Conservation (phyloP, 2,888 invertebrate species). For the Ormyrus pomaceus region DNA sequence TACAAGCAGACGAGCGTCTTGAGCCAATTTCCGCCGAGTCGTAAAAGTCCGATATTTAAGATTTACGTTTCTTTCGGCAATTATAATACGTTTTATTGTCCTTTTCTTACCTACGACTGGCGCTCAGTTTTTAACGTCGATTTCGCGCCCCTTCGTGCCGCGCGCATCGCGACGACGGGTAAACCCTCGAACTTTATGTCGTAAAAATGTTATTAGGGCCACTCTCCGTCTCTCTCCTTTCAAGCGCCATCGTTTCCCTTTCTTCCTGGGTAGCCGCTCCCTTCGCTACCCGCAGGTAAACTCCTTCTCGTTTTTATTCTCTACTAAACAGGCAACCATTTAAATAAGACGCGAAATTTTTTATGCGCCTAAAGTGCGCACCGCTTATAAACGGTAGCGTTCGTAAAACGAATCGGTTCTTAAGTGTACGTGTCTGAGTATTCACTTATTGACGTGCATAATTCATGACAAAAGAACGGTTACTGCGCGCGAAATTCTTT, state of each 20-base stretch:
- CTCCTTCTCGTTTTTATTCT: conserved; percentile 46
- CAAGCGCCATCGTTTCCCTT: conserved; percentile 2
- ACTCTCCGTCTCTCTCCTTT: background rate
- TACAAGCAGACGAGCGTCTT: conserved; percentile 63
- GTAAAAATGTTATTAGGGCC: conserved; percentile 74
- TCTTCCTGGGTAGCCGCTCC: background rate
- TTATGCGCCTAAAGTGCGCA: conserved; percentile 65
- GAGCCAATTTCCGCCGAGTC: conserved; percentile 71
- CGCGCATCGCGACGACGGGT: conserved; percentile 58
- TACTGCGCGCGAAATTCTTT: too few species aligned
- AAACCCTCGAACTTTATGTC: conserved; percentile 73
- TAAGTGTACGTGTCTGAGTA: background rate
- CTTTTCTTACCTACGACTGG: conserved; percentile 56
- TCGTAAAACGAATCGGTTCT: conserved; percentile 62
- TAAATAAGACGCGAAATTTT: conserved; percentile 73
- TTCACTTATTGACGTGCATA: conserved; percentile 5
- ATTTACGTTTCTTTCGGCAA: conserved; percentile 73
- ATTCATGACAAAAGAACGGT: background rate
- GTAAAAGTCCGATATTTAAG: conserved; percentile 73
- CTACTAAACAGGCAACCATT: conserved; percentile 64
- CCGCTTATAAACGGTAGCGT: conserved; percentile 60
- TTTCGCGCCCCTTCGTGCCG: conserved; percentile 55
- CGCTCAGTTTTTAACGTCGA: conserved; percentile 59
- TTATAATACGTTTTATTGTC: conserved; percentile 74
- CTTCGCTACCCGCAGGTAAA: conserved; percentile 36